A percentile compares a stretch with the other conserved stretches of the same genome.
Conservation (phyloP, 2,797 vertebrate genomes). For the Pipistrellus kuhlii region DNA sequence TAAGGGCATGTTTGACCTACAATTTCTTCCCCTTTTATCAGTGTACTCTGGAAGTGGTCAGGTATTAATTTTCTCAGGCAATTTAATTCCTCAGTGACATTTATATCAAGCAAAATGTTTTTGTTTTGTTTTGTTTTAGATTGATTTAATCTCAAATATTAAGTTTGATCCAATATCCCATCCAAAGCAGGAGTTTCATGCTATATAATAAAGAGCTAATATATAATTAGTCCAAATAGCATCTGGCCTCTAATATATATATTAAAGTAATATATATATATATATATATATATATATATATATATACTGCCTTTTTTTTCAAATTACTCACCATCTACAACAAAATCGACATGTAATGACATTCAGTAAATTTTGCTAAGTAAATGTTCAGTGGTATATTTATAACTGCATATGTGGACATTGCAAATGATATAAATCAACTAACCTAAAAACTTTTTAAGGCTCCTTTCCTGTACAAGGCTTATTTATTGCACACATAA, state of each 20-base stretch:
- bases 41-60: background rate
- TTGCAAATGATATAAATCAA: slow-evolving; percentile 21
- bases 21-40: background rate
- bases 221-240: too few relatives aligned
- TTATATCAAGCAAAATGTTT: slow-evolving; percentile 45
- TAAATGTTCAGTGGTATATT: slow-evolving; percentile 26
- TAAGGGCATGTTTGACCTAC: background rate
- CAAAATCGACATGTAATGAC: slow-evolving; percentile 21
- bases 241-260: too few relatives aligned
- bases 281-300: too few relatives aligned
- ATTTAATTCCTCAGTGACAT: slow-evolving; percentile 49
- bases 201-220: too few relatives aligned
- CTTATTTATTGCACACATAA: background rate
- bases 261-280: too few relatives aligned
- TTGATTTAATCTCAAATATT: slow-evolving; percentile 59
- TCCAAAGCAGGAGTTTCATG: background rate
- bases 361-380: background rate
- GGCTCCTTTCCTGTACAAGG: background rate
- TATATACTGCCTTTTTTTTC: background rate
- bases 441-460: background rate
- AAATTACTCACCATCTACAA: background rate
- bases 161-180: background rate
- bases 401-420: slow-evolving; percentile 19
- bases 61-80: slow-evolving; percentile 39
- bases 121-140: background rate